Evolutionary conservation across 2,797 vertebrate genomes (phyloP).

Genomic region (Cryptoprocta ferox): DNA sequence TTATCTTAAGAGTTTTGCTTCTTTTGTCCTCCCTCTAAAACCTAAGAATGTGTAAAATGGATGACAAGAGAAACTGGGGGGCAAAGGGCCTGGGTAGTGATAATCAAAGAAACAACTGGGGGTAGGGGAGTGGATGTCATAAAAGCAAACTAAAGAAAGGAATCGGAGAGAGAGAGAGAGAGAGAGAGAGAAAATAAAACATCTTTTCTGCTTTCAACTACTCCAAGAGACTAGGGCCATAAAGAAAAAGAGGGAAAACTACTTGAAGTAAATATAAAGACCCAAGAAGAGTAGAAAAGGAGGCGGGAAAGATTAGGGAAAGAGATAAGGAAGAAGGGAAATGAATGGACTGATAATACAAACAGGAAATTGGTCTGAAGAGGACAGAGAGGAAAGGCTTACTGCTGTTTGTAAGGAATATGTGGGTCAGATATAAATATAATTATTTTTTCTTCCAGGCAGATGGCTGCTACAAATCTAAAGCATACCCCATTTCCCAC

Average conservation of each 20-base stretch:
- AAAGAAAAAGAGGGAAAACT: not conserved
- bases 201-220: not conserved
- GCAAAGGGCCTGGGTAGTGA: not conserved
- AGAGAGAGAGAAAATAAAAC: not conserved
- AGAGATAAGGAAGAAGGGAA: conserved; percentile 21
- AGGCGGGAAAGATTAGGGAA: not conserved
- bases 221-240: not conserved
- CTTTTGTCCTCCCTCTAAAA: not conserved
- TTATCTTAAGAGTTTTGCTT: not conserved
- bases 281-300: not conserved
- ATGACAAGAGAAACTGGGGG: not conserved
- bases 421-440: not conserved
- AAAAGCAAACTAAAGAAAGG: conserved; percentile 29
- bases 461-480: not conserved
- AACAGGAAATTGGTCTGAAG: not conserved
- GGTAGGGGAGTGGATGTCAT: not conserved
- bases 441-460: not conserved
- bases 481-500: not conserved
- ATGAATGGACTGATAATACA: not conserved
- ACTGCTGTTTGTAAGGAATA: not conserved
- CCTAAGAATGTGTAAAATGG: not conserved
- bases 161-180: not conserved
- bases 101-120: not conserved
- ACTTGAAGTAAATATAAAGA: not conserved
- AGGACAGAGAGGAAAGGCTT: not conserved